These are phyloP conservation scores for Hypsibius dujardini DNA, from an alignment of 1,140 invertebrate species.

Conservation along the genomic window DNA sequence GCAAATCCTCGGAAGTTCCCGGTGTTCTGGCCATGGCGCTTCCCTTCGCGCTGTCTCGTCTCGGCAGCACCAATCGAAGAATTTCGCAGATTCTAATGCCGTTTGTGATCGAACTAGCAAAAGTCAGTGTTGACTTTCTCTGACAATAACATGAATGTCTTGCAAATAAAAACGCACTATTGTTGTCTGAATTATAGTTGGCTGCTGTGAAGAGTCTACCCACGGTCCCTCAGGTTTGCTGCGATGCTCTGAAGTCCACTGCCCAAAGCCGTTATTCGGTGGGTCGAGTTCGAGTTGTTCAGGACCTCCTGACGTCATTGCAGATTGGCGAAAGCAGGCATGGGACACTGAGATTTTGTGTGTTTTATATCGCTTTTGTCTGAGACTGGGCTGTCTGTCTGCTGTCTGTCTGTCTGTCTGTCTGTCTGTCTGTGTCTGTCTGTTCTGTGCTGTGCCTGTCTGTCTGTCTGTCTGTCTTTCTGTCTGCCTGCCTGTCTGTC, in stretches of 20 bases:
- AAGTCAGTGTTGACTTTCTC: background rate
- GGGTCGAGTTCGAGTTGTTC: background rate
- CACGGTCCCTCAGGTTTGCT: background rate
- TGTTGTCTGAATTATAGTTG: background rate
- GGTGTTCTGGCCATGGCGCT: background rate
- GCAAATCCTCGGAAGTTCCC: background rate
- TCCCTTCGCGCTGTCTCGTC: background rate
- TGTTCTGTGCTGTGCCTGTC: too few species aligned
- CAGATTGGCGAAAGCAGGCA: background rate
- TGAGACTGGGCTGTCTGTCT: too few species aligned
- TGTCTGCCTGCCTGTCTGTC: too few species aligned
- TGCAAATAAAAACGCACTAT: background rate
- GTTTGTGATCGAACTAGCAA: background rate
- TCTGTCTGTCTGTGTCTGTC: too few species aligned
- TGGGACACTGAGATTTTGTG: too few species aligned
- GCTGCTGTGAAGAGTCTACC: background rate
- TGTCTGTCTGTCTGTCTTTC: too few species aligned
- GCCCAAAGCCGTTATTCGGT: background rate
- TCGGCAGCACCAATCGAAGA: constrained; percentile 4
- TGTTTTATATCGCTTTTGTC: too few species aligned
- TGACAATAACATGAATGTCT: background rate
- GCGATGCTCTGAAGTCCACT: background rate
- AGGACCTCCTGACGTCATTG: background rate
- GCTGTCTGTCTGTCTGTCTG: too few species aligned
- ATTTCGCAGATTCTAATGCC: constrained; percentile 15